Percentiles rank a stretch among this genome's conserved stretches.
phyloP scores from a whole-genome alignment of 2,113 vertebrate species.

The Scomber japonicus region DNA sequence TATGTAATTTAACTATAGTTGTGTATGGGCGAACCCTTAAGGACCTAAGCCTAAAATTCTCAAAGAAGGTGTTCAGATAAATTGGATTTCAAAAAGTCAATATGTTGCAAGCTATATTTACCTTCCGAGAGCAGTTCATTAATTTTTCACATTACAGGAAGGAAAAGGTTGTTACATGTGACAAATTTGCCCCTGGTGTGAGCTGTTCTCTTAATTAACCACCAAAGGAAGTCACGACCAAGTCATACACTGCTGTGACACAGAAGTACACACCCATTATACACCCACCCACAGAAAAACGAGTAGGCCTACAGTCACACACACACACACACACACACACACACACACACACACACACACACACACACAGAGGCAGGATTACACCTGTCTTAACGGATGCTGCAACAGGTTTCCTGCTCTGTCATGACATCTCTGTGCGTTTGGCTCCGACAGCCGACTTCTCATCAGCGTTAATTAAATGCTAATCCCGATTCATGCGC shows the following conservation, averaged over 20 bases:
- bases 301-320: not conserved
- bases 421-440: constrained; percentile 48
- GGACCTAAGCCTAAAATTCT: constrained; percentile 11
- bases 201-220: constrained; percentile 51
- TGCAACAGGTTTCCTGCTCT: constrained; percentile 30
- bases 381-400: constrained; percentile 39
- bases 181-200: not conserved
- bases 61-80: not conserved
- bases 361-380: constrained; percentile 32
- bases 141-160: constrained; percentile 21
- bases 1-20: constrained; percentile 15
- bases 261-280: not conserved
- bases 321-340: not conserved
- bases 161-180: constrained; percentile 10
- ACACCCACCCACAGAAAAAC: not conserved
- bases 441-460: constrained; percentile 28
- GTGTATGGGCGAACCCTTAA: not conserved
- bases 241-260: constrained; percentile 33
- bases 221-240: constrained; percentile 18
- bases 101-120: constrained; percentile 11
- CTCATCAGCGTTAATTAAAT: constrained; percentile 63
- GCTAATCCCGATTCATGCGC: constrained; percentile 53
- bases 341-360: not conserved
- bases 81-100: not conserved
- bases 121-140: constrained; percentile 13